Evolutionary conservation across 2,888 invertebrate genomes (phyloP).

Genomic region (Diplazon laetatorius): DNA sequence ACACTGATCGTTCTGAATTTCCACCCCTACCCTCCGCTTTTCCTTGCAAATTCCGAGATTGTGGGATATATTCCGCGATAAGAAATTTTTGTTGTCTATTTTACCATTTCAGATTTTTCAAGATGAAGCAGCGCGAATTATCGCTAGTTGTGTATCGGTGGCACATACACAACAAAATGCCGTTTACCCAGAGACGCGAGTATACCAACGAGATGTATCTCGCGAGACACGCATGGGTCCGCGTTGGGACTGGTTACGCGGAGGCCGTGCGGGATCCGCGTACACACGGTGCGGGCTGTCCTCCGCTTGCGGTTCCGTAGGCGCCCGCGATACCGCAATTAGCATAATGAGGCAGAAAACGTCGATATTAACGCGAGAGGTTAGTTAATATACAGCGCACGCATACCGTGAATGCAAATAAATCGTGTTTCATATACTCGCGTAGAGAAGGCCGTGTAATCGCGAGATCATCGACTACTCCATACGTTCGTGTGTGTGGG

Average conservation of each 20-base stretch:
- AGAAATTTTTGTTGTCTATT: too few species aligned
- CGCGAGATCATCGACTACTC: neutral
- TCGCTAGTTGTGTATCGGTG: too few species aligned
- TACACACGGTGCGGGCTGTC: too few species aligned
- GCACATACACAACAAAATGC: too few species aligned
- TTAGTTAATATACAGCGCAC: slow-evolving; percentile 78
- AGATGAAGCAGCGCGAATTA: too few species aligned
- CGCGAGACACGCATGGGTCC: slow-evolving; percentile 15
- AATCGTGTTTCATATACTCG: slow-evolving; percentile 57
- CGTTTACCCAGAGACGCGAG: neutral
- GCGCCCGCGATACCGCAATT: slow-evolving; percentile 72
- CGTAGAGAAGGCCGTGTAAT: neutral
- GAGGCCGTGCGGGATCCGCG: slow-evolving; percentile 56
- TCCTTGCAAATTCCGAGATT: too few species aligned
- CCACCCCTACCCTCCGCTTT: too few species aligned
- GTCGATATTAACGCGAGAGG: slow-evolving; percentile 76
- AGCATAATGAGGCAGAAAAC: slow-evolving; percentile 77
- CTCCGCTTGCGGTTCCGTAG: slow-evolving; percentile 68
- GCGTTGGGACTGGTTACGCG: slow-evolving; percentile 34
- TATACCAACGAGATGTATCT: neutral
- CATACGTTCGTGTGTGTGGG: neutral
- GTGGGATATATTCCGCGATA: too few species aligned
- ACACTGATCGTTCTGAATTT: too few species aligned
- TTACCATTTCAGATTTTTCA: too few species aligned
- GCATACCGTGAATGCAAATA: slow-evolving; percentile 75